Percentiles rank a stretch among this genome's conserved stretches.
These are phyloP conservation scores for Pontoporia blainvillei DNA, from an alignment of 2,113 vertebrate species.

Conservation along the genomic window DNA sequence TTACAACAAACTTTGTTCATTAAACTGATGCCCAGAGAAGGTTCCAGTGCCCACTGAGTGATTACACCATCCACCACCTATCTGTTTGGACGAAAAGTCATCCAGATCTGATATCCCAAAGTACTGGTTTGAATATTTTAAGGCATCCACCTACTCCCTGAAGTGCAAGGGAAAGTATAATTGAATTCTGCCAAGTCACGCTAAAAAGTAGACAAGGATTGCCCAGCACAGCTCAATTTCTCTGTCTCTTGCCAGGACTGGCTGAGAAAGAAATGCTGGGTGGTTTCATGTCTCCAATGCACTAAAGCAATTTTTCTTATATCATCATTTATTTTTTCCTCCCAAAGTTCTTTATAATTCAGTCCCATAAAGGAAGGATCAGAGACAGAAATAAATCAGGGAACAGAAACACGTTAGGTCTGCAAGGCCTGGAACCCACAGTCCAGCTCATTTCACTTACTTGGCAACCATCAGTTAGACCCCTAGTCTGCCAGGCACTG, in stretches of 20 bases:
- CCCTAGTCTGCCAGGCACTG: neutral
- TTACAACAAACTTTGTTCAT: constrained; percentile 1
- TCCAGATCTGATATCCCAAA: constrained; percentile 3
- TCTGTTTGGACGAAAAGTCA: constrained; percentile 15
- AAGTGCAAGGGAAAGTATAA: neutral
- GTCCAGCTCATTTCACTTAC: neutral
- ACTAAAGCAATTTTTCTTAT: neutral
- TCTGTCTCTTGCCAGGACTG: neutral
- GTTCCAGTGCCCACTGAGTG: neutral
- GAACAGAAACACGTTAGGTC: neutral
- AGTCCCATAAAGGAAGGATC: neutral
- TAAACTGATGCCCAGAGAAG: constrained; percentile 44
- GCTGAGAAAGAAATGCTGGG: neutral
- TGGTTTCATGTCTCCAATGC: neutral
- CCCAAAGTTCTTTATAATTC: constrained; percentile 7
- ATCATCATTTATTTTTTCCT: constrained; percentile 30
- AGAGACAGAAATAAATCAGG: neutral
- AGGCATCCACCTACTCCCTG: neutral
- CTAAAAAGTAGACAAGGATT: neutral
- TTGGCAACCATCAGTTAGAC: neutral
- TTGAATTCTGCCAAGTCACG: constrained; percentile 16
- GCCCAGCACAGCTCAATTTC: neutral
- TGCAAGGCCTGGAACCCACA: neutral
- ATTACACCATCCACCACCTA: neutral
- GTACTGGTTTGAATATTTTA: neutral